These are phyloP conservation scores for Tachysurus fulvidraco DNA, from an alignment of 2,113 vertebrate genomes.

Conservation along the genomic window DNA sequence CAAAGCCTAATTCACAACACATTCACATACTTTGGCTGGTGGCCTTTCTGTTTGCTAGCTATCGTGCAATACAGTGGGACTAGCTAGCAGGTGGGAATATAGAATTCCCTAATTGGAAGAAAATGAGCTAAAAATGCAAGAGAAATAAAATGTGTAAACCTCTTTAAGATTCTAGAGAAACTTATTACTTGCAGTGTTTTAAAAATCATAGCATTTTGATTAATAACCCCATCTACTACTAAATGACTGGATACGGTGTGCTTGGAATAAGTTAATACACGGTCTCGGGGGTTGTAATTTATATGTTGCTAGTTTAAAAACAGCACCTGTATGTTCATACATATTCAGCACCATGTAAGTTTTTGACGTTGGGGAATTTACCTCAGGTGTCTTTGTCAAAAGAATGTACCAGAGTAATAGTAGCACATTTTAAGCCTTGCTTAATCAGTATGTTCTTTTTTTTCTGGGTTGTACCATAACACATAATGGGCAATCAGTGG, in stretches of 20 bases:
- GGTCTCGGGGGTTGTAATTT: not conserved
- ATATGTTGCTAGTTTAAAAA: not conserved
- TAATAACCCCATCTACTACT: not conserved
- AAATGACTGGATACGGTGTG: not conserved
- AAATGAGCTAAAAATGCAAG: not conserved
- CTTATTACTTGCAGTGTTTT: not conserved
- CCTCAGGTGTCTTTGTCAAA: conserved; percentile 58
- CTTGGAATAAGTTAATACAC: not conserved
- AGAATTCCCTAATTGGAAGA: not conserved
- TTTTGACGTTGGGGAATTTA: conserved; percentile 59
- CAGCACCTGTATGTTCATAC: conserved; percentile 10
- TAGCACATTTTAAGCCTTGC: conserved; percentile 67
- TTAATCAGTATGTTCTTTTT: conserved; percentile 73
- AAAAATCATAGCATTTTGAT: not conserved
- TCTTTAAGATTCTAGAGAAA: not conserved
- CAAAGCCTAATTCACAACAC: no score
- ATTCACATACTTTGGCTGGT: not conserved
- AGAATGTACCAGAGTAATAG: conserved; percentile 61
- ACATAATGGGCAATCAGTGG: conserved; percentile 71
- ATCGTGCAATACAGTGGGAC: not conserved
- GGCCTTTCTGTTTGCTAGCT: not conserved
- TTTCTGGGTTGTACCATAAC: conserved; percentile 58
- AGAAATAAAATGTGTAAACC: not conserved
- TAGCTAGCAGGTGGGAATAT: not conserved
- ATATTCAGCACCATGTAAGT: conserved; percentile 15